Conservation (phyloP, 2,888 invertebrate genomes). For the Caenorhabditis zanzibari region DNA sequence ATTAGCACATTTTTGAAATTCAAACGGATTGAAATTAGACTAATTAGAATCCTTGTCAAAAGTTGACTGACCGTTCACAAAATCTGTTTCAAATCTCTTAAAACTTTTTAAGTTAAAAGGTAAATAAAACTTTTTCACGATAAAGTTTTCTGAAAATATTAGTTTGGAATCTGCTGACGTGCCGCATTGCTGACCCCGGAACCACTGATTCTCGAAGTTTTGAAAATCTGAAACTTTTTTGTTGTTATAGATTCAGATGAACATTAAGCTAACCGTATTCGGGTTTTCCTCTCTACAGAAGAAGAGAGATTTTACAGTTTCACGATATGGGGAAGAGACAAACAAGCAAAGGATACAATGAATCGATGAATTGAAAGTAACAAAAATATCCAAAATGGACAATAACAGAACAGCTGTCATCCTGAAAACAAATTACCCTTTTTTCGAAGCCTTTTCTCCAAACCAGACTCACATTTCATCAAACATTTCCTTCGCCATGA, state of each 20-base stretch:
- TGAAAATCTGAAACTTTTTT: constrained; percentile 8
- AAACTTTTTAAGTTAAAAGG: no score
- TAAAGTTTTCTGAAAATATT: no score
- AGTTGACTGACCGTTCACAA: no score
- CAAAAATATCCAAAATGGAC: constrained; percentile 2
- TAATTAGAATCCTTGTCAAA: no score
- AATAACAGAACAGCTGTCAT: not conserved
- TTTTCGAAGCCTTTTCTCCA: not conserved
- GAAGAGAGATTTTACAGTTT: constrained; percentile 12
- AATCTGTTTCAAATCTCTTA: no score
- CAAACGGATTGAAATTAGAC: no score
- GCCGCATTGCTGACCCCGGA: not conserved
- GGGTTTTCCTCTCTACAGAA: not conserved
- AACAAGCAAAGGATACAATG: constrained; percentile 16
- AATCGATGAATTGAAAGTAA: constrained; percentile 24
- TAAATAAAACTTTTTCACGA: no score
- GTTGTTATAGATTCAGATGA: no score
- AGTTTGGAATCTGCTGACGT: not conserved
- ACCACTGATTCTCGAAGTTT: not conserved
- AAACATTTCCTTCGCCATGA: not conserved
- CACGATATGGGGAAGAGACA: constrained; percentile 19
- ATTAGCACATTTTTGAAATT: no score
- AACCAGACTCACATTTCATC: not conserved
- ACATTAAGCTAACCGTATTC: not conserved
- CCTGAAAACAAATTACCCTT: not conserved